Evolutionary conservation across 2,888 invertebrate genomes (phyloP), one percentile per base, ranked within the genome.

Genomic region (Diaprepes abbreviatus): DNA sequence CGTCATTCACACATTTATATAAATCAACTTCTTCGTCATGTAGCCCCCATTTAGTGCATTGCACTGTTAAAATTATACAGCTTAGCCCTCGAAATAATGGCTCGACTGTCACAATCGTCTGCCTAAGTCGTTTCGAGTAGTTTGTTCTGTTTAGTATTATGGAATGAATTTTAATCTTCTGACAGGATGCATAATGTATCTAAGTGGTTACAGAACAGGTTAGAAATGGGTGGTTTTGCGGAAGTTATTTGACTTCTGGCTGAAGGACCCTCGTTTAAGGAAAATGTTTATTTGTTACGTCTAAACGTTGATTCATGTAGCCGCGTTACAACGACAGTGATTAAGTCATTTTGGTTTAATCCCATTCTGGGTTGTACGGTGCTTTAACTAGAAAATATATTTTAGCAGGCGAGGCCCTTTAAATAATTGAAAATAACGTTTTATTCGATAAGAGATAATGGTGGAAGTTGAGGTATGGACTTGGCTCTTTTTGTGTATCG

Each of bases 151-250:
- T 52, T 52, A 50, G 31, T 57, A 62, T 57, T 68, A 68, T 36
- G 63, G 54, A 63, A 68, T 63, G 62, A 57, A 68, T 68, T 68
- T 63, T 57, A 68, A 57, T 63, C 62, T 63, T 68, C 57, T 50
- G 63, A 55, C 68, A 57, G 48, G 50, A 45, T 57, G 19, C 55
- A 68, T 57, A 48, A 68, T 63, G 31, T 45, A 38, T 67, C 35
- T 16, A 50, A 62, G 45, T 52, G 62, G 35, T 16, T 7, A 45
- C 52, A 40, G 52, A 60, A 35, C 60, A 35, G 24, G 60, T 54
- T 64, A 33, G 64, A 64, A 54, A 64, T 64, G 64, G 43, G 60
- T 50, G 66, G 57, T 58, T 57, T 58, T 31, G 59, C 52, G 38
- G 60, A 60, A 45, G 66, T 52, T 67, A 60, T 67, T 67, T 67